Evolutionary conservation across 2,113 vertebrate species (phyloP), one percentile per base, ranked within the genome.

Genomic region (Canis aureus): DNA sequence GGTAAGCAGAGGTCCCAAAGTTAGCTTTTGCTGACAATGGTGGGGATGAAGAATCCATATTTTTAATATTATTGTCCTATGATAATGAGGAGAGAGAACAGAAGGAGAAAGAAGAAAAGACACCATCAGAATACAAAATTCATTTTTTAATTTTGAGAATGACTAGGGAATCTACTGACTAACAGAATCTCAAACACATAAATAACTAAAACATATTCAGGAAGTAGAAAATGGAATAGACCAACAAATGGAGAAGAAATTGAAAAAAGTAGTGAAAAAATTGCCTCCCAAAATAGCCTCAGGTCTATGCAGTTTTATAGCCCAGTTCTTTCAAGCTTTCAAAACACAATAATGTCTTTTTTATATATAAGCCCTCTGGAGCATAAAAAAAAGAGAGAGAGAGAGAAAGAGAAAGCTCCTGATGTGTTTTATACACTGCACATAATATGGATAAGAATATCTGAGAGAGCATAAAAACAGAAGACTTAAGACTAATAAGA

Each of bases 221-320:
- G 29, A 92, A 62, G 17, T 49, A 95, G 25, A 83, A 66, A 79
- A 92, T 71, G 15, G 19, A 79, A 83, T 35, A 97, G 57, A 84
- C 6, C 57, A 71, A 71, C 59, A 95, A 91, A 66, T 8, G 83
- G 35, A 96, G n/a, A 84, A 78, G 29, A 96, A 92, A 88, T 7
- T 35, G 60, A 25, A 64, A 49, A 71, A 69, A 53, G 0, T 3
- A 89, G 17, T 51, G 19, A 51, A 69, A 95, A 32, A 95, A 66
- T 35, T 67, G 38, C 15, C 11, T 95, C 9, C 32, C 15, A 22
- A 51, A 83, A 80, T 76, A 71, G 17, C 25, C 55, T 90, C 10
- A 57, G 49, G 22, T 74, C 23, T 20, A 89, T 64, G 69, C 9
- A 94, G 74, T 92, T 97, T 90, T 80, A 91, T 53, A 95, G 88